A percentile compares a stretch with the other conserved stretches of the same genome.
These are phyloP conservation scores for Tauraco erythrolophus DNA, from an alignment of 2,113 vertebrate species.

Conservation along the genomic window DNA sequence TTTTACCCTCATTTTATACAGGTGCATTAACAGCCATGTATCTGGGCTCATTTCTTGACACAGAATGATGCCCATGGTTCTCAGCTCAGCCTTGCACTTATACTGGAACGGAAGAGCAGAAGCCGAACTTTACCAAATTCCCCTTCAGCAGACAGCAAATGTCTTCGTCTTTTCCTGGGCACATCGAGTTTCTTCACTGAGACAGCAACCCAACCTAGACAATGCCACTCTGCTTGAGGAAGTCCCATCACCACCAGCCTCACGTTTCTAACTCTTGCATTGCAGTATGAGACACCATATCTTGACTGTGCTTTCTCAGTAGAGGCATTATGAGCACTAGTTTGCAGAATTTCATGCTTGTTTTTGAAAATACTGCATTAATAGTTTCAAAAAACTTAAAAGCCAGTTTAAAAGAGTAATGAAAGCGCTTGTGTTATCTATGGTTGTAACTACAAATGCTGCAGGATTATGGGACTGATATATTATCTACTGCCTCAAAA, in stretches of 20 bases:
- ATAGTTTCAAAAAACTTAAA: neutral
- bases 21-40: neutral
- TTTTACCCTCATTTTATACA: neutral
- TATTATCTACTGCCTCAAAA: neutral
- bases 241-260: neutral
- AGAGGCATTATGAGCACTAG: neutral
- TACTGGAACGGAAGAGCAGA: neutral
- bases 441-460: neutral
- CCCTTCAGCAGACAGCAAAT: neutral
- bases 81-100: neutral
- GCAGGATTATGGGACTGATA: neutral
- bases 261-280: neutral
- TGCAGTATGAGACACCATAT: accelerated
- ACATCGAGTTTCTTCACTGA: neutral
- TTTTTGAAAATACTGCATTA: neutral
- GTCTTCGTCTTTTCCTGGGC: neutral
- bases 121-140: neutral
- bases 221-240: neutral
- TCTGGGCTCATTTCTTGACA: neutral
- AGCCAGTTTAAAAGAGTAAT: neutral
- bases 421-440: neutral
- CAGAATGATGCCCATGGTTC: neutral
- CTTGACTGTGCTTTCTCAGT: neutral
- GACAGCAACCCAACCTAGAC: neutral
- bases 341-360: neutral